Base-by-base conservation (phyloP, 2,797 vertebrate species). In the Takifugu rubripes region DNA sequence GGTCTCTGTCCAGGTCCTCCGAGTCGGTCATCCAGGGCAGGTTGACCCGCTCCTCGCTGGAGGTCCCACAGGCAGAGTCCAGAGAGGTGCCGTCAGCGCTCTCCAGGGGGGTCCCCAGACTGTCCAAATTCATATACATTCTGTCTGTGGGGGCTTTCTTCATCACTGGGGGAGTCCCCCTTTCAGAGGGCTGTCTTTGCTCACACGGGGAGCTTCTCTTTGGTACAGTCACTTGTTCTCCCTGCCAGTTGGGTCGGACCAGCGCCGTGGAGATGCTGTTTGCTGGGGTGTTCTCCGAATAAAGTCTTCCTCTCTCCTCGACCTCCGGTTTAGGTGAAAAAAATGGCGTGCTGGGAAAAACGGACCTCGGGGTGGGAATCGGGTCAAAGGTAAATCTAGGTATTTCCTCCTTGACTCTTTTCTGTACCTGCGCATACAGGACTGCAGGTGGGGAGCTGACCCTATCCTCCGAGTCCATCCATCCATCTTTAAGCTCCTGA, bases 11-110 rank as follows among this genome's bases (percentile, higher is more conserved):
- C 21, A 47, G 31, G 26, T 79, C 78, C 24, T 89, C 89, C 0
- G 54, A 72, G 8, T 90, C 87, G 6, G 61, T 56, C 1, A 17
- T 47, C 70, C 83, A 91, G 25, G 52, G 29, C 49, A 68, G 5
- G 48, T 21, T 64, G 25, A 29, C 44, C 27, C 6, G 76, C 11
- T 92, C 89, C 44, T 90, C 89, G 8, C 12, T 72, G 17, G 72
- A 68, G 26, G 75, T 69, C 15, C 52, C 79, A 50, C 73, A 54
- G 25, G 57, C 12, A 2, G 84, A 87, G 33, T 83, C 84, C 54
- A 53, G 27, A 36, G 72, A 81, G 16, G 10, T 63, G 1, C 58
- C 60, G 40, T 84, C 74, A 47, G 50, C 49, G 36, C 26, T 78
- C 25, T 88, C 88, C 21, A 50, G n/a, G 25, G 56, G 61, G 14